phyloP scores from a whole-genome alignment of 2,797 vertebrate species.

The Lepilemur ruficaudatus region DNA sequence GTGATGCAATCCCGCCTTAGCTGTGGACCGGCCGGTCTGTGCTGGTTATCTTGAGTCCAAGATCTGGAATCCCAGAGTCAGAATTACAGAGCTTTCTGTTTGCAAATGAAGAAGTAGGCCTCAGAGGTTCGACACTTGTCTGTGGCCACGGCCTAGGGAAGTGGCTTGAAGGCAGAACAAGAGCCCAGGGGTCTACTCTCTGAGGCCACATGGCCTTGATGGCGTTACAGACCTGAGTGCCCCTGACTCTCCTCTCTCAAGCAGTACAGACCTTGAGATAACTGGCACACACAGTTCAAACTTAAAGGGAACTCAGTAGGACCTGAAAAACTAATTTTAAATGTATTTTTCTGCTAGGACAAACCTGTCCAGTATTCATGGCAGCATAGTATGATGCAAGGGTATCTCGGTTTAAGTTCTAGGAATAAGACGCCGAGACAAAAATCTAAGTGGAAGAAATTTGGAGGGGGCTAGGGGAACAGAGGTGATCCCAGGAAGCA shows the following conservation, averaged over 20 bases:
- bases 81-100: not conserved
- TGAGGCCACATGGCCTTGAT: not conserved
- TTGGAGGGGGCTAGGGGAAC: not conserved
- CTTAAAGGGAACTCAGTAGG: not conserved
- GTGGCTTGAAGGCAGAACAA: not conserved
- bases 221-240: not conserved
- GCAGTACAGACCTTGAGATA: not conserved
- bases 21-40: not conserved
- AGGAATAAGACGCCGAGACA: not conserved
- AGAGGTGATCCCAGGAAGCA: not conserved
- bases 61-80: not conserved
- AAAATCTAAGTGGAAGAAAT: not conserved
- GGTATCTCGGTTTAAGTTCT: not conserved
- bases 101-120: not conserved
- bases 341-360: not conserved
- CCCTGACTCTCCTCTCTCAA: not conserved
- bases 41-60: not conserved
- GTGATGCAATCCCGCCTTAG: not conserved
- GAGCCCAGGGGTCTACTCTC: not conserved
- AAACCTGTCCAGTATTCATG: not conserved
- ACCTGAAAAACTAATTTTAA: not conserved
- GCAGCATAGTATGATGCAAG: not conserved
- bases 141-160: not conserved
- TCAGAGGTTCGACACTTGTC: not conserved
- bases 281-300: not conserved